Evolutionary conservation across 1,140 invertebrate genomes (phyloP).

Genomic region (Mactra quadrangularis): DNA sequence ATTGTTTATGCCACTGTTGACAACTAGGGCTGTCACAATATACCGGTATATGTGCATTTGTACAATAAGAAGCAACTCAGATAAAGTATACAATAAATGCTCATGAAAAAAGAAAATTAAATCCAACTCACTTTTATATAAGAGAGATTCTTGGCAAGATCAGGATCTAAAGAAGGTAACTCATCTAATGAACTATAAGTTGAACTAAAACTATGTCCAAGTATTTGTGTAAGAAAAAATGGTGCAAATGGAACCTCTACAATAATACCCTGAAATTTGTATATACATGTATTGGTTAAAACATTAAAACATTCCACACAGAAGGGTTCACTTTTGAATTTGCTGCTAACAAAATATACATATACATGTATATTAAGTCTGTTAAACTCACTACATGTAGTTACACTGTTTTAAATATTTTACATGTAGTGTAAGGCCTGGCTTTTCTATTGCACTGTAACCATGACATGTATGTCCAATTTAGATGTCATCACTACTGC

Average conservation of each 20-base stretch:
- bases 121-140: conserved; percentile 92
- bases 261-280: conserved; percentile 92
- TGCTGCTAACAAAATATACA: background rate
- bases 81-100: no score
- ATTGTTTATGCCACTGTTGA: no score
- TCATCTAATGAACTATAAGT: conserved; percentile 99
- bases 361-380: background rate
- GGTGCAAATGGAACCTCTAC: conserved; percentile 99
- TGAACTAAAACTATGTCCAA: conserved; percentile 94
- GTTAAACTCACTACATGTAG: background rate
- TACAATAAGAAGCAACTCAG: no score
- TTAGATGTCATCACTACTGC: no score
- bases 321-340: background rate
- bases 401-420: no score
- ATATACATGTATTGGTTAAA: background rate
- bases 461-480: no score
- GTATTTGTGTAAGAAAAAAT: conserved; percentile 98
- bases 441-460: no score
- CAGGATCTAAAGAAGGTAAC: conserved; percentile 97
- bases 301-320: background rate
- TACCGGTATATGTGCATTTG: no score
- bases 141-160: conserved; percentile 97
- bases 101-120: no score
- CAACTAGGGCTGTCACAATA: no score
- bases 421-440: no score